Conservation (phyloP, 1,140 invertebrate genomes). For the Sipha flava region DNA sequence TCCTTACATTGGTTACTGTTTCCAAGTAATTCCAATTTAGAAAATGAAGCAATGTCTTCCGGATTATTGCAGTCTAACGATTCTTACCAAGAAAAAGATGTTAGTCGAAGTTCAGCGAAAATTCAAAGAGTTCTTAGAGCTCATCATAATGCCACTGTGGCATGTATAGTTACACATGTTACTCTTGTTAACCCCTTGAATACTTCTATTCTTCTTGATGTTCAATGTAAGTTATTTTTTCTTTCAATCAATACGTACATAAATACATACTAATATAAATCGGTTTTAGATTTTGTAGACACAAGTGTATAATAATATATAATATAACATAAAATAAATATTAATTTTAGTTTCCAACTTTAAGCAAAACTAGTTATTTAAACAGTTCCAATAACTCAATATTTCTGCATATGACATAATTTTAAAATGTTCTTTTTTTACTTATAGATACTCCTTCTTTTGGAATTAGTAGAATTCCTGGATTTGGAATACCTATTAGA, state of each 20-base stretch:
- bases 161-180: conserved; percentile 63
- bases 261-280: no score
- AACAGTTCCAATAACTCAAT: no score
- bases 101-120: conserved; percentile 53
- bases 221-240: conserved; percentile 63
- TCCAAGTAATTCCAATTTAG: conserved; percentile 36
- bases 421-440: neutral
- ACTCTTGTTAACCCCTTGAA: conserved; percentile 57
- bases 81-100: conserved; percentile 40
- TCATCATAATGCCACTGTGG: conserved; percentile 65
- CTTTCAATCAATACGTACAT: no score
- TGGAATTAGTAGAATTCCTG: conserved; percentile 76
- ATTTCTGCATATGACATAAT: neutral
- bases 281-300: no score
- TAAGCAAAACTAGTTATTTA: no score
- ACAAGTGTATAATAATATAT: no score
- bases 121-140: conserved; percentile 57
- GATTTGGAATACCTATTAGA: conserved; percentile 73
- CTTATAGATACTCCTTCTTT: conserved; percentile 79
- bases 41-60: conserved; percentile 49
- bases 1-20: conserved; percentile 61
- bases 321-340: no score
- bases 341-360: no score
- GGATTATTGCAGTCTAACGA: conserved; percentile 44
- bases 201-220: conserved; percentile 64